A percentile compares a stretch with the other conserved stretches of the same genome.
These are phyloP conservation scores for Enteromius thamalakanensis DNA, from an alignment of 2,797 vertebrate genomes.

Conservation along the genomic window DNA sequence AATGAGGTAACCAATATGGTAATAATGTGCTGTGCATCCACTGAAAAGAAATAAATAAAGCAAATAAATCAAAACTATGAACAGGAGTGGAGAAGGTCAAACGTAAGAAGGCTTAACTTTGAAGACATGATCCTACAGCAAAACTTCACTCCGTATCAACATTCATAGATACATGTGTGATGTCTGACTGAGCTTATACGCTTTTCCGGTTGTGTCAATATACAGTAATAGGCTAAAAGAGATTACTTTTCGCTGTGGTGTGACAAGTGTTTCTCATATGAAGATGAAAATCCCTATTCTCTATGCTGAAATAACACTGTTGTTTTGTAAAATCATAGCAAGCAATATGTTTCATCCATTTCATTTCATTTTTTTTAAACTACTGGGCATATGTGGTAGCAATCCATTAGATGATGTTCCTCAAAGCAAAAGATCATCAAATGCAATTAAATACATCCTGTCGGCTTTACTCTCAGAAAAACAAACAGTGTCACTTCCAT, in stretches of 20 bases:
- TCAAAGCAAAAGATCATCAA: not conserved
- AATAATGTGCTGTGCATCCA: not conserved
- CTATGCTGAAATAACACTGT: conserved; percentile 15
- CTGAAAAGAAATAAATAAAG: not conserved
- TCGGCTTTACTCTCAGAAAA: conserved; percentile 14
- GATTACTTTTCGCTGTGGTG: conserved; percentile 36
- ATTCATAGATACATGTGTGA: conserved; percentile 14
- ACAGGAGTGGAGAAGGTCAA: not conserved
- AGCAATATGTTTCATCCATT: not conserved
- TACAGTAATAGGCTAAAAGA: conserved; percentile 6
- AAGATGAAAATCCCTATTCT: conserved; percentile 20
- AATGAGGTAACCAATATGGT: not conserved
- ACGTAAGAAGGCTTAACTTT: not conserved
- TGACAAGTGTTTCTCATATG: conserved; percentile 31
- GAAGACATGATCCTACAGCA: not conserved
- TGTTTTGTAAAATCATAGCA: conserved; percentile 1
- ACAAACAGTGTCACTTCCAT: not conserved
- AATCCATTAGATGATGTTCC: not conserved
- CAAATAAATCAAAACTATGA: not conserved
- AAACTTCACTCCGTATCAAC: not conserved
- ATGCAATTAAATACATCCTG: conserved; percentile 22
- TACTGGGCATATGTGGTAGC: not conserved
- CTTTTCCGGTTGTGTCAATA: conserved; percentile 27
- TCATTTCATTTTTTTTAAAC: not conserved
- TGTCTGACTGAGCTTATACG: not conserved